Evolutionary conservation across 2,888 invertebrate genomes (phyloP).

Genomic region (Onthophagus sagittarius): DNA sequence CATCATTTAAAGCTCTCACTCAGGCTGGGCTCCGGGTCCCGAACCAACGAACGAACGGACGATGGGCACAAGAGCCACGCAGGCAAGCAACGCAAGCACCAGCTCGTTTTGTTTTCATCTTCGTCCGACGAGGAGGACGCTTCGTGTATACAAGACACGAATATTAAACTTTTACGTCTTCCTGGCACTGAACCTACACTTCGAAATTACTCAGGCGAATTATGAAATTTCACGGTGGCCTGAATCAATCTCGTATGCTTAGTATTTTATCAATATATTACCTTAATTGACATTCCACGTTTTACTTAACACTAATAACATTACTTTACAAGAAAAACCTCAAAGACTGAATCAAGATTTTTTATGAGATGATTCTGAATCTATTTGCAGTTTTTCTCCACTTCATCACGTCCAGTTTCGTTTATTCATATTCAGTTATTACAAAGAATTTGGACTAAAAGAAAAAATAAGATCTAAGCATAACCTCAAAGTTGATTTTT

Average conservation of each 20-base stretch:
- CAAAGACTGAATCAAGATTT: too few relatives aligned
- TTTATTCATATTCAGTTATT: too few relatives aligned
- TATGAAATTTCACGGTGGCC: slow-evolving; percentile 5
- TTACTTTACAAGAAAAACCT: too few relatives aligned
- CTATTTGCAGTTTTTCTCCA: too few relatives aligned
- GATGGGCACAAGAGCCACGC: not conserved
- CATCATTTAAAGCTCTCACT: slow-evolving; percentile 39
- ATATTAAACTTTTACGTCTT: slow-evolving; percentile 14
- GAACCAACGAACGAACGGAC: not conserved
- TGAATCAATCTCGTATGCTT: not conserved
- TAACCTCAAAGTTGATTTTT: too few relatives aligned
- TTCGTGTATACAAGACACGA: slow-evolving; percentile 6
- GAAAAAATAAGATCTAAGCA: too few relatives aligned
- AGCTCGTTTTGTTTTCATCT: slow-evolving; percentile 17
- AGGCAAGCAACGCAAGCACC: slow-evolving; percentile 1
- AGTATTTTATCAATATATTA: not conserved
- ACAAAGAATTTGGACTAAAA: too few relatives aligned
- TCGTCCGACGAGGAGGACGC: not conserved
- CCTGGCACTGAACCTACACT: not conserved
- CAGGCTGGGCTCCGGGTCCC: slow-evolving; percentile 6
- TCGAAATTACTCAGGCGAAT: not conserved
- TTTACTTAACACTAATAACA: too few relatives aligned
- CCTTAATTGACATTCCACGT: not conserved
- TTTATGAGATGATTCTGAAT: too few relatives aligned
- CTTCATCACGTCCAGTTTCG: too few relatives aligned